Conservation (phyloP, 2,888 invertebrate genomes). For the Neuroscelio doddi region DNA sequence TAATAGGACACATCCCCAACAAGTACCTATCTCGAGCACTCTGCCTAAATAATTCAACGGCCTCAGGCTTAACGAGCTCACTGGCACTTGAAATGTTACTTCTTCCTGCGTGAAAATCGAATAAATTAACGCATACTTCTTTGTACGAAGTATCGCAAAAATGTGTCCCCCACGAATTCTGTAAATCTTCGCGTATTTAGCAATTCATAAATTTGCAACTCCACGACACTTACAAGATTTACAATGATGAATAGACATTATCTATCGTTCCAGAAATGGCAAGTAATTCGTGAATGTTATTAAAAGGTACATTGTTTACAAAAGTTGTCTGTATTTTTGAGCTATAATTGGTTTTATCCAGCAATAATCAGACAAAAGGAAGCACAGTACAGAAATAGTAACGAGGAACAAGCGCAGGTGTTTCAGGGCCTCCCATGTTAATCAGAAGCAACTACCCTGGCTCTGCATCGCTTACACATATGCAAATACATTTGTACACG, state of each 20-base stretch:
- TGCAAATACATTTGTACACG: conserved; percentile 56
- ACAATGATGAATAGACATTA: no score
- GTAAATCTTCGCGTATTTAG: conserved; percentile 6
- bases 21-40: conserved; percentile 44
- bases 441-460: conserved; percentile 59
- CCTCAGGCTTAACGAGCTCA: conserved; percentile 36
- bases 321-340: not conserved
- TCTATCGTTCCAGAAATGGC: no score
- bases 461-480: conserved; percentile 45
- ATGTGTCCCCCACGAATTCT: not conserved
- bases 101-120: conserved; percentile 32
- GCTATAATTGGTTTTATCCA: conserved; percentile 13
- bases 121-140: conserved; percentile 19
- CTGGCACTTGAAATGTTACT: conserved; percentile 34
- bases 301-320: no score
- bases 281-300: no score
- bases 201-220: conserved; percentile 1
- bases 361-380: conserved; percentile 41
- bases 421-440: conserved; percentile 66
- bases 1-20: conserved; percentile 45
- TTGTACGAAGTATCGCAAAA: conserved; percentile 8
- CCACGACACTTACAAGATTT: not conserved
- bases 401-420: conserved; percentile 62
- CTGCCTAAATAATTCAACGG: conserved; percentile 46
- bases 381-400: conserved; percentile 35